Evolutionary conservation across 2,113 vertebrate genomes (phyloP), one percentile per base, ranked within the genome.

Genomic region (Anseranas semipalmata): DNA sequence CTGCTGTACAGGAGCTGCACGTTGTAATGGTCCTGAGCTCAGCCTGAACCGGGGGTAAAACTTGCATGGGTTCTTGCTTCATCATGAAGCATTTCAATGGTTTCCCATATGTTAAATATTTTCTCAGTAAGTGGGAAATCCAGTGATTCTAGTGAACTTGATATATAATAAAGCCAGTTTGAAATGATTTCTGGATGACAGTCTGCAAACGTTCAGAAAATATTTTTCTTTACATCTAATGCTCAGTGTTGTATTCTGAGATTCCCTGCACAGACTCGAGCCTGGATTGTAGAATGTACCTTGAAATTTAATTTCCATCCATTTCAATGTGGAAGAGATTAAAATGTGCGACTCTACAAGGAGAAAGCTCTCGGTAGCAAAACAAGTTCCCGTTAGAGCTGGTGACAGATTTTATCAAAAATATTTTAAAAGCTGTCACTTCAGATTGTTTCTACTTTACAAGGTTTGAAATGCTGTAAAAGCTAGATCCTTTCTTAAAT

Each of bases 401-500:
- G 80, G 80, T 92, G 94, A 94, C 89, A 95, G 90, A 70, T 84
- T 93, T 74, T 88, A 83, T 93, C 82, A 88, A 80, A 96, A 92
- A 60, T 95, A 65, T 84, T 93, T 93, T 37, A n/a, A 84, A 92
- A 87, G 43, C 76, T 96, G 92, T 96, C 86, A 58, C 87, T 92
- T 96, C 53, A 18, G 45, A 48, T 93, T 82, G 73, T 56, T 94
- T 85, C 45, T 93, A 41, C 58, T 60, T 87, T 82, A 22, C 39
- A 53, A 81, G 56, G 33, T 52, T 86, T 63, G n/a, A 85, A 96
- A 37, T 35, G 30, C 43, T 93, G 24, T 85, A 48, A 80, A 81
- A 93, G 43, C 35, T 58, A 78, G 53, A 81, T 33, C 32, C 48
- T 5, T 60, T 93, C 94, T 89, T 74, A 86, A 88, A 72, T 81